phyloP scores from a whole-genome alignment of 2,797 vertebrate genomes.

The Poecilia velifera region DNA sequence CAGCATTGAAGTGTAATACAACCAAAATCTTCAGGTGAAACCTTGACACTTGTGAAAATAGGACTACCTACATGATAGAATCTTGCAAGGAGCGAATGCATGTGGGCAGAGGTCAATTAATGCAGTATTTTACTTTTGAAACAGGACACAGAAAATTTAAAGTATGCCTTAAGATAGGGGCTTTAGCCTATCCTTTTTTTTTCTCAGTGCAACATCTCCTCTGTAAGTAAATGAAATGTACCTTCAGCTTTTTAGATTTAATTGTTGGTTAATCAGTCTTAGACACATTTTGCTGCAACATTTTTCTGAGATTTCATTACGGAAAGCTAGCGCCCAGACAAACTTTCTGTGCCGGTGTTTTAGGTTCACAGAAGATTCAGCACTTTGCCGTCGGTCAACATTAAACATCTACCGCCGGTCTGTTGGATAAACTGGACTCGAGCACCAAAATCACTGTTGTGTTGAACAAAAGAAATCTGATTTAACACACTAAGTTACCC shows the following conservation, averaged over 20 bases:
- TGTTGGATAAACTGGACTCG: neutral
- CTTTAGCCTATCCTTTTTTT: neutral
- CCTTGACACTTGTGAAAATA: neutral
- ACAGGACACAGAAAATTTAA: neutral
- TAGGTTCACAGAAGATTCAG: neutral
- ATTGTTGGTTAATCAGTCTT: neutral
- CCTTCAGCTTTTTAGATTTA: neutral
- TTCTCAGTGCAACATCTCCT: neutral
- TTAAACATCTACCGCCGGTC: neutral
- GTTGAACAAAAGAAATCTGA: neutral
- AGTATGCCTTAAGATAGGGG: neutral
- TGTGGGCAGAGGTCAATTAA: neutral
- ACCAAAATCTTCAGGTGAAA: neutral
- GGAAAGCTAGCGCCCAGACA: neutral
- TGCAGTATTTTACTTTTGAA: neutral
- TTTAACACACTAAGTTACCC: neutral
- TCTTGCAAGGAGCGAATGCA: neutral
- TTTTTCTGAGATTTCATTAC: neutral
- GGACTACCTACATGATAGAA: neutral
- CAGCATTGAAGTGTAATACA: neutral
- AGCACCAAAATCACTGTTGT: neutral
- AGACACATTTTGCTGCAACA: neutral
- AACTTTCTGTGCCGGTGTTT: neutral
- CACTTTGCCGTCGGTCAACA: neutral
- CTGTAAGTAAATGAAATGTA: neutral